Base-by-base conservation (phyloP, 1,140 invertebrate genomes). In the Chymomyza costata region DNA sequence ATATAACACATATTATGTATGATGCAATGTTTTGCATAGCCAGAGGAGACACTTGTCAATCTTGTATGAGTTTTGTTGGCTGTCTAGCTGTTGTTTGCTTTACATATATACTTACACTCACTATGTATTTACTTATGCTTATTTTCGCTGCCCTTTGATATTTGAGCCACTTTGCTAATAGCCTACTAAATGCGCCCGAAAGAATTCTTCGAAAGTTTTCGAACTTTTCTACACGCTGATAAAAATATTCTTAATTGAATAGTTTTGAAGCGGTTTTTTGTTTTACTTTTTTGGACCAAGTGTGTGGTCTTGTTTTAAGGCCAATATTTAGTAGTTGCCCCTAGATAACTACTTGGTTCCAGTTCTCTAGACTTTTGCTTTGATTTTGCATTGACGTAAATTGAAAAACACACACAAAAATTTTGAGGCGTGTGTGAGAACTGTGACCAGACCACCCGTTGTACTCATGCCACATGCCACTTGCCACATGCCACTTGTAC, bases 321-420 rank as follows among this genome's bases (percentile, higher is more conserved):
- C 13, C 40, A n/a, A 14, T 28, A 31, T 35, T n/a, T n/a, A n/a
- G n/a, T n/a, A n/a, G n/a, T n/a, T n/a, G n/a, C n/a, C n/a, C n/a
- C n/a, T n/a, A n/a, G n/a, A n/a, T n/a, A n/a, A n/a, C n/a, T n/a
- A n/a, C n/a, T n/a, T n/a, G n/a, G n/a, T n/a, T n/a, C n/a, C n/a
- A n/a, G n/a, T n/a, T n/a, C n/a, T n/a, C n/a, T n/a, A 66, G 71
- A 78, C 66, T 71, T n/a, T 76, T 67, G 71, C 71, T 76, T 76
- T 76, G 71, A 76, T 76, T 76, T 78, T 52, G 66, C 58, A 48
- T 76, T 76, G 71, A 76, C 71, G 71, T 71, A 78, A 60, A 74
- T 65, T 68, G 51, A 60, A 60, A 55, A 18, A 37, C n/a, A 16
- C 25, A 13, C 59, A 31, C 5, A 35, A 51, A 17, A 14, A 19